Percentiles rank a stretch among this genome's conserved stretches.
These are phyloP conservation scores for Neosilurus hyrtlii DNA, from an alignment of 2,797 vertebrate species.

Conservation along the genomic window DNA sequence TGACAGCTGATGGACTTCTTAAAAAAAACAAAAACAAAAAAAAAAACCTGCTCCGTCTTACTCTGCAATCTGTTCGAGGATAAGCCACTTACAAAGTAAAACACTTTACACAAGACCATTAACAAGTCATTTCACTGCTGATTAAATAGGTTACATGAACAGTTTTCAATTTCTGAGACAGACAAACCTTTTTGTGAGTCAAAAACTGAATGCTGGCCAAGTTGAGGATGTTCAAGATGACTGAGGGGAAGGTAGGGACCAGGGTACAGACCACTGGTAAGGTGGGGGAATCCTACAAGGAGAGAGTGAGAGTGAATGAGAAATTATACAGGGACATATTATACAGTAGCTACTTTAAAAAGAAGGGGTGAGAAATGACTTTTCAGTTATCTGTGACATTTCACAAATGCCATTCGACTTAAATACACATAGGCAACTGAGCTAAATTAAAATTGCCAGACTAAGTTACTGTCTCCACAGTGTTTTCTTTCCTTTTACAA, in stretches of 20 bases:
- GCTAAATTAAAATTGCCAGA: not conserved
- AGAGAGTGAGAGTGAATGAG: constrained; percentile 30
- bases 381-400: constrained; percentile 8
- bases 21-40: no score
- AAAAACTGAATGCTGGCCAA: constrained; percentile 87
- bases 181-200: constrained; percentile 92
- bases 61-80: not conserved
- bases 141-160: not conserved
- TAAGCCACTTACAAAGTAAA: not conserved
- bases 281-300: constrained; percentile 82
- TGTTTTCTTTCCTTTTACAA: constrained; percentile 9
- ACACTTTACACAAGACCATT: not conserved
- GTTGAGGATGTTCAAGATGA: constrained; percentile 86
- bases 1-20: not conserved
- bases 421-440: not conserved
- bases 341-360: constrained; percentile 25
- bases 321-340: constrained; percentile 20
- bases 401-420: constrained; percentile 2
- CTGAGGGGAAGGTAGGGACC: constrained; percentile 88
- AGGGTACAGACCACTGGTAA: constrained; percentile 86
- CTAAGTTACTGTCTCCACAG: not conserved
- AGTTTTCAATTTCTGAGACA: not conserved
- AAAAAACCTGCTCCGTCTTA: not conserved
- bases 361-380: constrained; percentile 3
- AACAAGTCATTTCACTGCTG: not conserved